Conservation (phyloP, 2,797 vertebrate species). For the Megalops cyprinoides region DNA sequence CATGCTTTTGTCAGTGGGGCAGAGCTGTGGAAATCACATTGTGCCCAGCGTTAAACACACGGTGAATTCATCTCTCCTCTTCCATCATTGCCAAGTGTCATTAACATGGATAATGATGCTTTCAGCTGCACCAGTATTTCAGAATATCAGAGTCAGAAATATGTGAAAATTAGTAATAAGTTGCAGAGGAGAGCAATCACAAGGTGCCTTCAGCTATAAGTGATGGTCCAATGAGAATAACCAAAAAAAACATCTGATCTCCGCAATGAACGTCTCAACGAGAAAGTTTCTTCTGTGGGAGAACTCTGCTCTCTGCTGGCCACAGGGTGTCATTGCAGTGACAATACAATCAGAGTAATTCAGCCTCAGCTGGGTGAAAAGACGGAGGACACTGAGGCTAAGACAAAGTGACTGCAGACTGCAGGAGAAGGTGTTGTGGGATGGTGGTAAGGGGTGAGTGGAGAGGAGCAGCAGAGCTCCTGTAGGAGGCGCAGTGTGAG, state of each 20-base stretch:
- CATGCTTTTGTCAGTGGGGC: conserved; percentile 86
- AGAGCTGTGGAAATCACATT: conserved; percentile 69
- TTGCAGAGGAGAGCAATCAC: not conserved
- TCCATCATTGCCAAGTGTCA: not conserved
- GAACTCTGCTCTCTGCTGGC: conserved; percentile 59
- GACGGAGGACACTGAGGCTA: no score
- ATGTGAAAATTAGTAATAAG: not conserved
- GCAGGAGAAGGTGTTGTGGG: not conserved
- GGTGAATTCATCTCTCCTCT: no score
- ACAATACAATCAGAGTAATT: not conserved
- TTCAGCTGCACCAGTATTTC: not conserved
- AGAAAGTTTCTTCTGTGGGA: not conserved
- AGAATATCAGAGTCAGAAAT: not conserved
- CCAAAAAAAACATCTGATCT: not conserved
- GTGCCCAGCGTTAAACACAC: no score
- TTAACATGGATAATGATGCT: not conserved
- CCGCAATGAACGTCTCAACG: not conserved
- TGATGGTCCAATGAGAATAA: not conserved
- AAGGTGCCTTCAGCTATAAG: not conserved
- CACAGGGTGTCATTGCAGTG: conserved; percentile 43
- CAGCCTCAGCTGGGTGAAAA: not conserved
- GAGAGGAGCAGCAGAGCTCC: not conserved
- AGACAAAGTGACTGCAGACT: not conserved
- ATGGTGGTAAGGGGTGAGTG: not conserved
- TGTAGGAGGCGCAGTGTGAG: not conserved